phyloP scores from a whole-genome alignment of 1,140 invertebrate genomes.

The Drosophila mauritiana region DNA sequence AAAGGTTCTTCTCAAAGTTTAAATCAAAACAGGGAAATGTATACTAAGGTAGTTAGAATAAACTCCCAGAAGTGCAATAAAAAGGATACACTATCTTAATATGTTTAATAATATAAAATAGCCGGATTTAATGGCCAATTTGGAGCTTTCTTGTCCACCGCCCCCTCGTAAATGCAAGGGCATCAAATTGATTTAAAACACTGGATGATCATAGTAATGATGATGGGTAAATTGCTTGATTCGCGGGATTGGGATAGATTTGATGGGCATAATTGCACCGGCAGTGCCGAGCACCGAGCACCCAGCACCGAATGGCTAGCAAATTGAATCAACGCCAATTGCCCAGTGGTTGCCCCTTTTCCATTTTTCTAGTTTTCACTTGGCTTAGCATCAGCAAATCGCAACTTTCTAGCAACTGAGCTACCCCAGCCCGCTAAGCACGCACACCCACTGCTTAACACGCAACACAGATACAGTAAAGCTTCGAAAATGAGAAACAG shows the following conservation, averaged over 20 bases:
- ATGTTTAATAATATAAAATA: too few relatives aligned
- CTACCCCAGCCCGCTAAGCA: not conserved
- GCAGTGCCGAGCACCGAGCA: slow-evolving; percentile 37
- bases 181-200: slow-evolving; percentile 51
- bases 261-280: slow-evolving; percentile 49
- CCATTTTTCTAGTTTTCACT: slow-evolving; percentile 8
- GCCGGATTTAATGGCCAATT: not conserved
- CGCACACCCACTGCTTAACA: slow-evolving; percentile 20
- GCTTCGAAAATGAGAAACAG: too few relatives aligned
- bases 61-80: not conserved
- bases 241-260: slow-evolving; percentile 50
- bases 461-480: slow-evolving; percentile 21
- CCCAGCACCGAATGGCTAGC: slow-evolving; percentile 39
- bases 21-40: not conserved
- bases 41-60: not conserved
- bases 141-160: not conserved
- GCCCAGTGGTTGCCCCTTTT: slow-evolving; percentile 39
- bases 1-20: not conserved
- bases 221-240: slow-evolving; percentile 55
- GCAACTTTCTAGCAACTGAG: slow-evolving; percentile 32
- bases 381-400: slow-evolving; percentile 13
- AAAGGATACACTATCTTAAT: too few relatives aligned
- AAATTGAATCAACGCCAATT: slow-evolving; percentile 81
- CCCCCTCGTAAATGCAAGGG: slow-evolving; percentile 11
- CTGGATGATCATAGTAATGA: slow-evolving; percentile 21